Conservation (phyloP, 2,888 invertebrate genomes). For the Tholera decimalis region DNA sequence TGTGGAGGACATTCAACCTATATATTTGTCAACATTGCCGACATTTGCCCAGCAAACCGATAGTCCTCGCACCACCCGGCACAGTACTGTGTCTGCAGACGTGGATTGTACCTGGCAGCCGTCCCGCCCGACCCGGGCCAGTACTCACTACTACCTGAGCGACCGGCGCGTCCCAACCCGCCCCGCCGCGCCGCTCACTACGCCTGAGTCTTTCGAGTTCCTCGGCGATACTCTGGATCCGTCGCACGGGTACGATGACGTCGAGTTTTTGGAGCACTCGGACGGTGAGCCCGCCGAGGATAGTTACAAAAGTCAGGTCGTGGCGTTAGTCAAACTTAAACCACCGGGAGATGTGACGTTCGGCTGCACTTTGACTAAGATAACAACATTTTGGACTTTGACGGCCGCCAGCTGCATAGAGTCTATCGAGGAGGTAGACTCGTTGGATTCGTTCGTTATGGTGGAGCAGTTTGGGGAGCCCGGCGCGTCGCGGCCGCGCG, state of each 20-base stretch:
- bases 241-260: slow-evolving; percentile 30
- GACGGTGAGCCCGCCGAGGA: slow-evolving; percentile 59
- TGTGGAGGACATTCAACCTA: too few relatives aligned
- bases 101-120: slow-evolving; percentile 81
- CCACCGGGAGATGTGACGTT: slow-evolving; percentile 76
- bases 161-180: background rate
- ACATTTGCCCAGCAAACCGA: background rate
- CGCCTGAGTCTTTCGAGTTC: slow-evolving; percentile 12
- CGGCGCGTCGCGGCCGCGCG: slow-evolving; percentile 65
- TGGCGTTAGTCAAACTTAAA: slow-evolving; percentile 79
- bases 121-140: slow-evolving; percentile 74
- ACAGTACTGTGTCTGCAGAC: slow-evolving; percentile 54
- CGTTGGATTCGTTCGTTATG: slow-evolving; percentile 81
- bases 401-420: slow-evolving; percentile 86
- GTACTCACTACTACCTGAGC: slow-evolving; percentile 70
- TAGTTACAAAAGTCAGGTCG: slow-evolving; percentile 66
- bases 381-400: slow-evolving; percentile 77
- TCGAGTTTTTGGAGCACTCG: slow-evolving; percentile 44
- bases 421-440: slow-evolving; percentile 81
- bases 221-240: slow-evolving; percentile 8
- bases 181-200: background rate
- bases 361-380: slow-evolving; percentile 81
- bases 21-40: too few relatives aligned
- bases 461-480: slow-evolving; percentile 72
- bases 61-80: background rate